Evolutionary conservation across 2,797 vertebrate species (phyloP).

Genomic region (Acrocephalus scirpaceus): DNA sequence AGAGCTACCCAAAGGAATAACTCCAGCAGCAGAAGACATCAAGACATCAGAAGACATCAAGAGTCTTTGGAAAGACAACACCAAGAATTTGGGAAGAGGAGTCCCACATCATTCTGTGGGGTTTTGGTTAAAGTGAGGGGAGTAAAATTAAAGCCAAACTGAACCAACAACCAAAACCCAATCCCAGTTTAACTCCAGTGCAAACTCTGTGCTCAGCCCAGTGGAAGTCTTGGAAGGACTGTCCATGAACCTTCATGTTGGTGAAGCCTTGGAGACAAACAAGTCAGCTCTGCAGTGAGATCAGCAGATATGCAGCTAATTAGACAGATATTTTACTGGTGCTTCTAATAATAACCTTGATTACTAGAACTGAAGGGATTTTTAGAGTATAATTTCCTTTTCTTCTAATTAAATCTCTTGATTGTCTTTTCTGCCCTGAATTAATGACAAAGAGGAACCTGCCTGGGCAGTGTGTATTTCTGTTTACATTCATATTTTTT

Average conservation of each 20-base stretch:
- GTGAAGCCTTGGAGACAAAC: constrained; percentile 37
- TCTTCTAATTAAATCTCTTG: constrained; percentile 49
- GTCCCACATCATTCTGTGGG: background rate
- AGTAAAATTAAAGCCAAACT: background rate
- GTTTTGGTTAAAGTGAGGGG: background rate
- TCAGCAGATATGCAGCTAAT: constrained; percentile 40
- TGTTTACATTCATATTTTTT: constrained; percentile 35
- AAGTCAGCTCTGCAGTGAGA: constrained; percentile 18
- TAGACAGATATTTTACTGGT: constrained; percentile 19
- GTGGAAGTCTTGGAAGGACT: background rate
- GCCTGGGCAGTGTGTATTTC: constrained; percentile 35
- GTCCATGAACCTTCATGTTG: background rate
- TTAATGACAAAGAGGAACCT: constrained; percentile 47
- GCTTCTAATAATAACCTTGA: constrained; percentile 59
- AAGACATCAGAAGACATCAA: background rate
- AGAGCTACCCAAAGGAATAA: background rate
- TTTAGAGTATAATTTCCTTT: constrained; percentile 56
- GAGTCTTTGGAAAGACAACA: background rate
- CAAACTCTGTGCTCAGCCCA: background rate
- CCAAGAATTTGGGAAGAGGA: background rate
- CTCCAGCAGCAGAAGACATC: background rate
- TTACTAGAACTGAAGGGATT: constrained; percentile 41
- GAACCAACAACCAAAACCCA: background rate
- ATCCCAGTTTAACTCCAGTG: background rate
- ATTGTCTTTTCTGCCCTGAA: constrained; percentile 36